A percentile compares a stretch with the other conserved stretches of the same genome.
These are phyloP conservation scores for Gadopsis bispinosus DNA, from an alignment of 2,797 vertebrate genomes.

Conservation along the genomic window DNA sequence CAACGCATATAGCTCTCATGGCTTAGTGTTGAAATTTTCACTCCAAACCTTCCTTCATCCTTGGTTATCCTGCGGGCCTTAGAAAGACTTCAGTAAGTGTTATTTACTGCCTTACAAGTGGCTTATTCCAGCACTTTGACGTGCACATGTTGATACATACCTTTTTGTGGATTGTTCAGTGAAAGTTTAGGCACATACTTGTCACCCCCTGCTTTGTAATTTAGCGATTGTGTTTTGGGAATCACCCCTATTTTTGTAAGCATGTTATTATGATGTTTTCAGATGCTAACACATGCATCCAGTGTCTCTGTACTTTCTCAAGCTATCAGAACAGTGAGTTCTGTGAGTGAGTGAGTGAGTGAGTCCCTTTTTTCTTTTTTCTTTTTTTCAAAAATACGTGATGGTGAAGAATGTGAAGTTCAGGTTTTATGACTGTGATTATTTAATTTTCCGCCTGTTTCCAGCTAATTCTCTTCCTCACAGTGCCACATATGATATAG, in stretches of 20 bases:
- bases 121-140: slow-evolving; percentile 45
- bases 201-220: slow-evolving; percentile 67
- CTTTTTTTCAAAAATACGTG: slow-evolving; percentile 17
- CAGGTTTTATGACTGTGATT: slow-evolving; percentile 52
- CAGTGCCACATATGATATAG: slow-evolving; percentile 16
- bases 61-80: slow-evolving; percentile 41
- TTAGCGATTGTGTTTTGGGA: slow-evolving; percentile 58
- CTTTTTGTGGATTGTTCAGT: slow-evolving; percentile 47
- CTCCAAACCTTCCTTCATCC: slow-evolving; percentile 61
- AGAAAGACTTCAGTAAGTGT: slow-evolving; percentile 48
- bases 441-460: slow-evolving; percentile 53
- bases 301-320: slow-evolving; percentile 12
- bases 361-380: slow-evolving; percentile 53
- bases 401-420: slow-evolving; percentile 38
- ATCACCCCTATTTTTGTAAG: slow-evolving; percentile 57
- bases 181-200: slow-evolving; percentile 67
- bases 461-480: slow-evolving; percentile 39
- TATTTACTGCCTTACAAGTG: slow-evolving; percentile 56
- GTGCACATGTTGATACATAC: slow-evolving; percentile 23
- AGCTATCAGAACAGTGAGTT: slow-evolving; percentile 34
- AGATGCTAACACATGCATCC: slow-evolving; percentile 22
- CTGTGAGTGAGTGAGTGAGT: too few relatives aligned
- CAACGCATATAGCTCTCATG: slow-evolving; percentile 50
- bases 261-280: slow-evolving; percentile 49
- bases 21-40: slow-evolving; percentile 50